Conservation (phyloP, 2,888 invertebrate genomes). For the Eubasilissa splendida region DNA sequence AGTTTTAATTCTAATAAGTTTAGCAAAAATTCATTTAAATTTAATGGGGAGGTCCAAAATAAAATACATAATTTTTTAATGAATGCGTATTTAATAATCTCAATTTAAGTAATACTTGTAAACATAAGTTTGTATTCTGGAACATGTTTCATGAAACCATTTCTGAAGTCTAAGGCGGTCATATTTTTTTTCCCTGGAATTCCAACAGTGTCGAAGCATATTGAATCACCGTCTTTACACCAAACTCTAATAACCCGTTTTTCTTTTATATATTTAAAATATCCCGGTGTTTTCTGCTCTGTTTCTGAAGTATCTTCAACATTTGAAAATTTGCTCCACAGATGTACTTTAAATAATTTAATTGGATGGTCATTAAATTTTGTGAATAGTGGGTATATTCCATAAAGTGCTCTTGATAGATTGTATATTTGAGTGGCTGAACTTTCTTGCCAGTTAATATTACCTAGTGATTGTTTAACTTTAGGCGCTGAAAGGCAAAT, state of each 20-base stretch:
- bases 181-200: constrained; percentile 81
- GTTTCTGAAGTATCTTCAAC: constrained; percentile 59
- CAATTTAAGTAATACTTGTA: constrained; percentile 14
- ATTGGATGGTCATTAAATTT: constrained; percentile 75
- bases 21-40: not conserved
- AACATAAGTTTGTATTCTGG: constrained; percentile 60
- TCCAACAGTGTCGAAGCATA: constrained; percentile 78
- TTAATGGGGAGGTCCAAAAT: too few species aligned
- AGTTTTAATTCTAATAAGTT: not conserved
- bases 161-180: constrained; percentile 86
- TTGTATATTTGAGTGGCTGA: constrained; percentile 78
- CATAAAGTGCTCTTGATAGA: constrained; percentile 79
- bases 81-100: constrained; percentile 12
- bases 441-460: constrained; percentile 79
- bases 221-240: constrained; percentile 77
- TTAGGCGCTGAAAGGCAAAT: constrained; percentile 79
- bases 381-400: constrained; percentile 76
- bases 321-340: constrained; percentile 60
- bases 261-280: constrained; percentile 74
- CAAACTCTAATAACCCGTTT: constrained; percentile 75
- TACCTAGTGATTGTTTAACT: constrained; percentile 75
- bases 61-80: not conserved
- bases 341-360: constrained; percentile 76
- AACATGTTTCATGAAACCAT: constrained; percentile 84
- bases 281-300: constrained; percentile 68